Percentiles rank a stretch among this genome's conserved stretches.
phyloP scores from a whole-genome alignment of 2,888 invertebrate species.

The Acanthococcus lagerstroemiae region DNA sequence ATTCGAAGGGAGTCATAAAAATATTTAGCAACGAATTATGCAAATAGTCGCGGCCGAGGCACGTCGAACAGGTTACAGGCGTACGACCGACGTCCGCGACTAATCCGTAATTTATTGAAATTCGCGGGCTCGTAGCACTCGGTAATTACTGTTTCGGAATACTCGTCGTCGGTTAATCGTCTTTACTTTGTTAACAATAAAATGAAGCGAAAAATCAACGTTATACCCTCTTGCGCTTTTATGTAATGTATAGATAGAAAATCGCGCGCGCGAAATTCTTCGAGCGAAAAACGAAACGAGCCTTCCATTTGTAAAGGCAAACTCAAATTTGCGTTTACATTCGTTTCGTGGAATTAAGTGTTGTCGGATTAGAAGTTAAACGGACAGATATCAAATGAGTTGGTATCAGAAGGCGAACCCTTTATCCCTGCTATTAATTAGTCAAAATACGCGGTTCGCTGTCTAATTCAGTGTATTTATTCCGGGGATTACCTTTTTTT shows the following conservation, averaged over 20 bases:
- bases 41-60: no score
- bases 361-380: slow-evolving; percentile 28
- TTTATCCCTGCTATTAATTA: slow-evolving; percentile 18
- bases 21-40: no score
- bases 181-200: neutral
- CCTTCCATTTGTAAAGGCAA: slow-evolving; percentile 22
- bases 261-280: slow-evolving; percentile 6
- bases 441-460: neutral
- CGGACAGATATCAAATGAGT: slow-evolving; percentile 30
- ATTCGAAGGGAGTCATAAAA: no score
- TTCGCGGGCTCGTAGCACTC: neutral
- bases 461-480: neutral
- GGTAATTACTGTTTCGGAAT: neutral
- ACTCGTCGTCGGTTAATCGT: neutral
- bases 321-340: slow-evolving; percentile 28
- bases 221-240: neutral
- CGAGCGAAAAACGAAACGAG: slow-evolving; percentile 6
- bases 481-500: no score
- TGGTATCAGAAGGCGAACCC: slow-evolving; percentile 24
- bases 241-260: neutral
- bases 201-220: neutral
- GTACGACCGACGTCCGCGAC: no score
- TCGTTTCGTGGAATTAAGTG: slow-evolving; percentile 29
- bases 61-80: no score
- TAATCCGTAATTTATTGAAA: no score